A percentile compares a stretch with the other conserved stretches of the same genome.
Conservation (phyloP, 2,888 invertebrate genomes). For the Epinotia ramella region DNA sequence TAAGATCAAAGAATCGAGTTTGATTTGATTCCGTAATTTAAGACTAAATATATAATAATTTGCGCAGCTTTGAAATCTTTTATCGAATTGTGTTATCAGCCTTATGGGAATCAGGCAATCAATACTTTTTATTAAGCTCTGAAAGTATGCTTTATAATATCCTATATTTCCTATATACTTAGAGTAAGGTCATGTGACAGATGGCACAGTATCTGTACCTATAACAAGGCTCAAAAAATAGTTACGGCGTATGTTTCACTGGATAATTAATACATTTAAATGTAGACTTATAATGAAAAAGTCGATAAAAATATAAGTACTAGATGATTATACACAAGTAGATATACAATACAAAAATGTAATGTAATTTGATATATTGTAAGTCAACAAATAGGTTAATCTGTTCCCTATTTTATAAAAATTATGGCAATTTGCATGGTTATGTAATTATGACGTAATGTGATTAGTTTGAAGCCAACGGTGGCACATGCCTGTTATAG, state of each 20-base stretch:
- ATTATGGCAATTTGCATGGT: slow-evolving; percentile 30
- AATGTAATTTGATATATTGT: slow-evolving; percentile 13
- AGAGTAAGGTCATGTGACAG: neutral
- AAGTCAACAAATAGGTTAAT: slow-evolving; percentile 11
- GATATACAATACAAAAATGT: slow-evolving; percentile 6
- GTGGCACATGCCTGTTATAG: slow-evolving; percentile 55
- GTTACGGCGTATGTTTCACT: slow-evolving; percentile 11
- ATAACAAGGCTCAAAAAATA: slow-evolving; percentile 32
- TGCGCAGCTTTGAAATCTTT: slow-evolving; percentile 24
- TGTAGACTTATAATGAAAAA: slow-evolving; percentile 10
- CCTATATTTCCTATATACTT: slow-evolving; percentile 11
- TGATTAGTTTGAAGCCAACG: slow-evolving; percentile 57
- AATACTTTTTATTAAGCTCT: neutral
- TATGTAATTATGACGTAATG: slow-evolving; percentile 47
- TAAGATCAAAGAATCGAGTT: neutral
- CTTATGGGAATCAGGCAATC: neutral
- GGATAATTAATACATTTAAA: slow-evolving; percentile 12
- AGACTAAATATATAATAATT: slow-evolving; percentile 1
- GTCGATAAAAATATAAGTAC: slow-evolving; percentile 24
- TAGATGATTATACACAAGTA: slow-evolving; percentile 8
- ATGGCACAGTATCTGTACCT: slow-evolving; percentile 2
- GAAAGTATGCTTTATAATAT: slow-evolving; percentile 1
- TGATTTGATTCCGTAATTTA: slow-evolving; percentile 10
- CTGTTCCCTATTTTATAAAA: slow-evolving; percentile 11
- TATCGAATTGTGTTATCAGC: neutral